These are phyloP conservation scores for Galago senegalensis DNA, from an alignment of 2,797 vertebrate species.

Conservation along the genomic window DNA sequence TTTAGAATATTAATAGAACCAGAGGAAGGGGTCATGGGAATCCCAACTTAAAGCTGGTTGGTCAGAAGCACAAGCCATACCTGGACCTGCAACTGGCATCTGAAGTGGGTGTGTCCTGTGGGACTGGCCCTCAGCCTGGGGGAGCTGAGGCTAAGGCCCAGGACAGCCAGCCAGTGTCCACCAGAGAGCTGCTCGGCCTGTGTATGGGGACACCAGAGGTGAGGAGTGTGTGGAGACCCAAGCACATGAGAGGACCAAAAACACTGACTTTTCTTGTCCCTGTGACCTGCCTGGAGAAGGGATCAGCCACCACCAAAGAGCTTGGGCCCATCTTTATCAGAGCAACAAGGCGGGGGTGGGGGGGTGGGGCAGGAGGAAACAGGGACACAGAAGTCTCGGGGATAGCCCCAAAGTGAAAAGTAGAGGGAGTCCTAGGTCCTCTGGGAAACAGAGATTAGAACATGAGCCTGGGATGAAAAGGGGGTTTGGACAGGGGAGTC, in stretches of 20 bases:
- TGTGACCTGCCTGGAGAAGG: neutral
- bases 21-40: neutral
- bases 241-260: too few relatives aligned
- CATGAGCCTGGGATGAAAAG: neutral
- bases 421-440: neutral
- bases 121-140: neutral
- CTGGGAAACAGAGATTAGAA: neutral
- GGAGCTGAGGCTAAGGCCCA: neutral
- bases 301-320: neutral
- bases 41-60: neutral
- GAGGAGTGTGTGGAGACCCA: neutral
- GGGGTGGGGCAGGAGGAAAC: neutral
- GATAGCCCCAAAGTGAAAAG: neutral
- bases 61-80: neutral
- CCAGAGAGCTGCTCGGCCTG: neutral
- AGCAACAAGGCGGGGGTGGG: neutral
- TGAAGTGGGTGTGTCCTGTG: neutral
- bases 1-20: neutral
- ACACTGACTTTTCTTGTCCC: neutral
- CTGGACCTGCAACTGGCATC: neutral
- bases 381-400: neutral
- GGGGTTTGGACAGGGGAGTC: too few relatives aligned
- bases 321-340: neutral
- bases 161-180: accelerated
- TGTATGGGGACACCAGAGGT: neutral